These are phyloP conservation scores for Lepetodrilus schrolli DNA, from an alignment of 2,888 invertebrate genomes.

Conservation along the genomic window DNA sequence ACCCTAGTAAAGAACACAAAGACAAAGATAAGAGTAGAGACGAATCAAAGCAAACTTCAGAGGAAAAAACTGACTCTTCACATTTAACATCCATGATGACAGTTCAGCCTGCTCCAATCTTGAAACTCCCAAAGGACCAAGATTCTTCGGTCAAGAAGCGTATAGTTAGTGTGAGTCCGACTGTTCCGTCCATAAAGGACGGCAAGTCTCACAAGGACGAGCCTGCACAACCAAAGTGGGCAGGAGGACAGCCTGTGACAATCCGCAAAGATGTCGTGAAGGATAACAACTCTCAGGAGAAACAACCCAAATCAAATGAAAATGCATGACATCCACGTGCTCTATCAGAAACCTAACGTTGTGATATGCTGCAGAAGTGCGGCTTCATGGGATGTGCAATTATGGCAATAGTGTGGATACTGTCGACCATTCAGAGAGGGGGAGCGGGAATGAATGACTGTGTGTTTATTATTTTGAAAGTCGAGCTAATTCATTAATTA, in stretches of 20 bases:
- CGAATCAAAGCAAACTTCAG: background rate
- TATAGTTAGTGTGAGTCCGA: background rate
- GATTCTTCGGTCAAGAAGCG: background rate
- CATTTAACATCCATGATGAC: background rate
- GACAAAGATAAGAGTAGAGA: background rate
- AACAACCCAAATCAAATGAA: constrained; percentile 6
- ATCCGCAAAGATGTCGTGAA: constrained; percentile 6
- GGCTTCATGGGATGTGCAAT: background rate
- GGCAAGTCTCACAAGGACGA: constrained; percentile 8
- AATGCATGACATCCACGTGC: background rate
- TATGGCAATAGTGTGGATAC: background rate
- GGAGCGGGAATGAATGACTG: background rate
- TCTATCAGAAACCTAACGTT: background rate
- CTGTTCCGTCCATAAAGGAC: background rate
- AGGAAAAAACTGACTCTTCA: background rate
- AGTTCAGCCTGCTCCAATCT: constrained; percentile 18
- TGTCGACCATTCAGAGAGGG: background rate
- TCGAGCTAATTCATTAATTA: too few species aligned
- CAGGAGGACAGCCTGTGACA: constrained; percentile 20
- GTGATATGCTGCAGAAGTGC: background rate
- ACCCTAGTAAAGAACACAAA: constrained; percentile 16
- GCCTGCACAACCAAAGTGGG: constrained; percentile 19
- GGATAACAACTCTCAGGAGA: constrained; percentile 8
- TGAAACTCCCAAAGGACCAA: background rate
- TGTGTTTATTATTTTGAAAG: background rate